Conservation (phyloP, 2,888 invertebrate genomes). For the Thecocarcelia acutangulata region DNA sequence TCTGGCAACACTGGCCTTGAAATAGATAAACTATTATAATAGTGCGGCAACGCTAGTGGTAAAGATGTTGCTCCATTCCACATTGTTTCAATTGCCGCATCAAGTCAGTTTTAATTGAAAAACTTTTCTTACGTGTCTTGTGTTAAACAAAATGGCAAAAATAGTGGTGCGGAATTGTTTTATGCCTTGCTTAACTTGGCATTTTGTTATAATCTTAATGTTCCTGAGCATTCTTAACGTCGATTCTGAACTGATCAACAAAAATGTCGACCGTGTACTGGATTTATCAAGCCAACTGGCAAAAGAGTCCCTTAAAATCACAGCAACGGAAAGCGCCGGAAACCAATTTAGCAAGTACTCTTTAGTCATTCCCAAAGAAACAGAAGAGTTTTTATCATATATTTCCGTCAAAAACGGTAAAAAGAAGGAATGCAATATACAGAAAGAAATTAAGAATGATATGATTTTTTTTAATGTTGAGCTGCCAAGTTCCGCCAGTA, state of each 20-base stretch:
- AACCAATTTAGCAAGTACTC: slow-evolving; percentile 87
- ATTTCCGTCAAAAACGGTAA: slow-evolving; percentile 86
- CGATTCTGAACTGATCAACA: slow-evolving; percentile 81
- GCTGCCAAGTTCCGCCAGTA: slow-evolving; percentile 80
- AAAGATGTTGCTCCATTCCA: slow-evolving; percentile 1
- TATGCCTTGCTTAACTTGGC: slow-evolving; percentile 23
- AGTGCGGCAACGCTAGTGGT: too few species aligned
- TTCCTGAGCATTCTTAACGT: slow-evolving; percentile 36
- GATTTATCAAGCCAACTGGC: slow-evolving; percentile 95
- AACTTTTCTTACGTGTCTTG: slow-evolving; percentile 63
- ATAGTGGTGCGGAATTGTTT: slow-evolving; percentile 23
- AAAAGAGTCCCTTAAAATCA: slow-evolving; percentile 90
- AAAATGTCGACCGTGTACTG: slow-evolving; percentile 92
- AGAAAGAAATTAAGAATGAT: slow-evolving; percentile 83
- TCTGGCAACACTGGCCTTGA: too few species aligned
- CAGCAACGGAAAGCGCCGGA: slow-evolving; percentile 91
- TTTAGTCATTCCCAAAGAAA: slow-evolving; percentile 84
- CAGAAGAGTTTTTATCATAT: slow-evolving; percentile 86
- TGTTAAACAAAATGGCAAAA: slow-evolving; percentile 50
- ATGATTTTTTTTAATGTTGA: slow-evolving; percentile 84
- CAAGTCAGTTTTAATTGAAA: not conserved
- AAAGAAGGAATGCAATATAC: slow-evolving; percentile 84
- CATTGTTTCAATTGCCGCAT: not conserved
- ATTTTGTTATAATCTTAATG: slow-evolving; percentile 41
- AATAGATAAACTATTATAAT: too few species aligned